A percentile compares a stretch with the other conserved stretches of the same genome.
Evolutionary conservation across 2,113 vertebrate genomes (phyloP).

Genomic region (Vidua macroura): DNA sequence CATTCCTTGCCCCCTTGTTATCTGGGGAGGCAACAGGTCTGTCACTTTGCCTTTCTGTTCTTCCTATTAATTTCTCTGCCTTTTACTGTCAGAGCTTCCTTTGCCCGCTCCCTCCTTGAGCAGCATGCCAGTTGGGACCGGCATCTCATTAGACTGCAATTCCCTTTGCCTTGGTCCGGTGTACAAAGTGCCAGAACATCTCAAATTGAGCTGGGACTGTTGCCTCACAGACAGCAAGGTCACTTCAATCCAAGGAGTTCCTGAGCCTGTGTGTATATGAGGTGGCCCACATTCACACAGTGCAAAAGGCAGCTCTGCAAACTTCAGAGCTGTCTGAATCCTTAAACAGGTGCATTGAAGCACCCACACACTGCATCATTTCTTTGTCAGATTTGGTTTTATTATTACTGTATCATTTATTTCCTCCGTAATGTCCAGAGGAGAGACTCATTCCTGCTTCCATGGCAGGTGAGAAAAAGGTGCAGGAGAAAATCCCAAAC

Average conservation of each 20-base stretch:
- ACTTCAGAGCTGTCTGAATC: not conserved
- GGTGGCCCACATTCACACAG: accelerated
- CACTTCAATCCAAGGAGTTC: not conserved
- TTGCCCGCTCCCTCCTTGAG: not conserved
- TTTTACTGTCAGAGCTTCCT: conserved; percentile 42
- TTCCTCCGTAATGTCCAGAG: not conserved
- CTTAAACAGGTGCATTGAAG: not conserved
- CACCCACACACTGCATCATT: not conserved
- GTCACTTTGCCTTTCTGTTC: conserved; percentile 6
- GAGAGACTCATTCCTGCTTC: not conserved
- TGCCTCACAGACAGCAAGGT: conserved; percentile 7
- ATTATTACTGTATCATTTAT: not conserved
- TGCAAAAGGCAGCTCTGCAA: not conserved
- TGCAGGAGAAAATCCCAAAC: not conserved
- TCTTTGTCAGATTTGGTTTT: not conserved
- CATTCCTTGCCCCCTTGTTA: conserved; percentile 12
- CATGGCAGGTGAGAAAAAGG: accelerated
- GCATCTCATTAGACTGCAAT: conserved; percentile 23
- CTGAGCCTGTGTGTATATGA: not conserved
- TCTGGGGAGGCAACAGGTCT: not conserved
- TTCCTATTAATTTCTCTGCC: conserved; percentile 14
- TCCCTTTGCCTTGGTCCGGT: not conserved
- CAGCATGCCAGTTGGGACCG: not conserved
- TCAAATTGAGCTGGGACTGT: conserved; percentile 18
- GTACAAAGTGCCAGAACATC: conserved; percentile 14